These are phyloP conservation scores for Vespertilio murinus DNA, from an alignment of 2,797 vertebrate species.

Conservation along the genomic window DNA sequence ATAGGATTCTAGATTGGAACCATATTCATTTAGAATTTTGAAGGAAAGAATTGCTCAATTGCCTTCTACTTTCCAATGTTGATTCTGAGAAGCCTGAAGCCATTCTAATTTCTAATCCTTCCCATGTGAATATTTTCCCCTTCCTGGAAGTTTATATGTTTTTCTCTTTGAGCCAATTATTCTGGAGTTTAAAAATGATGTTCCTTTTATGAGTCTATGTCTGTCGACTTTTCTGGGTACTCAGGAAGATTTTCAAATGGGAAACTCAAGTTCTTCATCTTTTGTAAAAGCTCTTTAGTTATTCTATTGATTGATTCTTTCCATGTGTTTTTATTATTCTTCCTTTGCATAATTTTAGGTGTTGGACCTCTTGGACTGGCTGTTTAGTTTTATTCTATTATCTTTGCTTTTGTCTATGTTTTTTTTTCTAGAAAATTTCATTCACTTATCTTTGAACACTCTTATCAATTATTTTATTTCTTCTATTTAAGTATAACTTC, in stretches of 20 bases:
- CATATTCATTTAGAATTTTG: not conserved
- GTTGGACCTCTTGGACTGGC: not conserved
- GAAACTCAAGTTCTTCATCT: not conserved
- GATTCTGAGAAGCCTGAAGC: not conserved
- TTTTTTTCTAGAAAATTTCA: not conserved
- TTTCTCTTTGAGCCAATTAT: not conserved
- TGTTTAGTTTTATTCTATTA: not conserved
- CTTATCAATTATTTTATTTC: not conserved
- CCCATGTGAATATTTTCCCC: not conserved
- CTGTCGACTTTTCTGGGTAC: not conserved
- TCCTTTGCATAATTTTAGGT: constrained; percentile 13
- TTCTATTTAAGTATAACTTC: constrained; percentile 9
- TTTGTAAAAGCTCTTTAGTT: not conserved
- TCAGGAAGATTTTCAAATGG: not conserved
- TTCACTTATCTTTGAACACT: constrained; percentile 16
- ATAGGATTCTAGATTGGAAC: not conserved
- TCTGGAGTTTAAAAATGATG: not conserved
- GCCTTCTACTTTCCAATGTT: not conserved
- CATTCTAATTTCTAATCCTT: not conserved
- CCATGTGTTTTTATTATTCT: not conserved
- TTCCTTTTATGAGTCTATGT: not conserved
- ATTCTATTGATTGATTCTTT: not conserved
- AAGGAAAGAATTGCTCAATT: not conserved
- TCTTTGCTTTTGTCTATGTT: not conserved
- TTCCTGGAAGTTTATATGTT: not conserved